These are phyloP conservation scores for Notocelia uddmanniana DNA, from an alignment of 2,888 invertebrate genomes.

Conservation along the genomic window DNA sequence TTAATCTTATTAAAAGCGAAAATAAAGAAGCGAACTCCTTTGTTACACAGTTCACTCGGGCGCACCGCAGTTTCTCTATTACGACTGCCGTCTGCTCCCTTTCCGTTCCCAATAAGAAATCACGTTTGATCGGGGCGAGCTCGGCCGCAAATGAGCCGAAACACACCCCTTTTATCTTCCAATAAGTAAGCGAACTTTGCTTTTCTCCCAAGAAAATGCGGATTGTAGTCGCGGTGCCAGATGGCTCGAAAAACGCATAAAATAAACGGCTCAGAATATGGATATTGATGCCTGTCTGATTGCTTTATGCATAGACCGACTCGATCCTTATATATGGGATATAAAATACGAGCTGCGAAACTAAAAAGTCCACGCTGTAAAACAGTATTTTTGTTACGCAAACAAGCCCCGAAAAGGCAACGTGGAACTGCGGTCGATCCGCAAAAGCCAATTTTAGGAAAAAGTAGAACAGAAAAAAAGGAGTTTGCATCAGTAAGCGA, in stretches of 20 bases:
- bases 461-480: constrained; percentile 60
- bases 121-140: constrained; percentile 74
- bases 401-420: constrained; percentile 57
- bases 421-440: constrained; percentile 45
- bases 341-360: constrained; percentile 62
- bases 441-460: constrained; percentile 63
- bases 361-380: constrained; percentile 60
- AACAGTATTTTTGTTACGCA: constrained; percentile 57
- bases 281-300: constrained; percentile 71
- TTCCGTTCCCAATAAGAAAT: constrained; percentile 77
- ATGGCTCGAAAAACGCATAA: constrained; percentile 78
- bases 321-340: constrained; percentile 66
- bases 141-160: constrained; percentile 81
- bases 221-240: constrained; percentile 70
- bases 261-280: constrained; percentile 75
- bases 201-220: constrained; percentile 66
- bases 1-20: constrained; percentile 63
- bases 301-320: constrained; percentile 69
- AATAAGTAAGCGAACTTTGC: constrained; percentile 78
- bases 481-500: constrained; percentile 67
- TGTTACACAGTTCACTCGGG: constrained; percentile 56
- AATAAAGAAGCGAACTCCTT: constrained; percentile 63
- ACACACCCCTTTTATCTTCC: constrained; percentile 81
- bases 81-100: constrained; percentile 63
- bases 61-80: constrained; percentile 68